Conservation (phyloP, 2,113 vertebrate species). For the Ceyx cyanopectus region DNA sequence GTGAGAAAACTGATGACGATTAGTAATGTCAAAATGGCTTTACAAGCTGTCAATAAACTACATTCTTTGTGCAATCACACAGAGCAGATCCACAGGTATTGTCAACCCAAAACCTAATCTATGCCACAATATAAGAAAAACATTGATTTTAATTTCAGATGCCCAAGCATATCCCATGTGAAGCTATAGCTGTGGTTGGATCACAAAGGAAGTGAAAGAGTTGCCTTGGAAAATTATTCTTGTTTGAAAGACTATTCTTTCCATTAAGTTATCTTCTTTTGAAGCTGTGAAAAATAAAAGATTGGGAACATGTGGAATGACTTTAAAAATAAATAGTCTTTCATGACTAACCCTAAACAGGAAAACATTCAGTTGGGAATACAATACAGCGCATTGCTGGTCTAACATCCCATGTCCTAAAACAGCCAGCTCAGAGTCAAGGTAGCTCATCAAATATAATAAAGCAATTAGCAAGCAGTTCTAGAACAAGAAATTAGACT, state of each 20-base stretch:
- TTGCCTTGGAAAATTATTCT: slow-evolving; percentile 8
- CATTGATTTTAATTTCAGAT: slow-evolving; percentile 28
- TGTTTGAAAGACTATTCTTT: slow-evolving; percentile 26
- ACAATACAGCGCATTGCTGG: background rate
- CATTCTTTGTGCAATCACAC: background rate
- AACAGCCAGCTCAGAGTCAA: background rate
- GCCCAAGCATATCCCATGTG: background rate
- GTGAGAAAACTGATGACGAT: slow-evolving; percentile 25
- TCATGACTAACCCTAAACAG: slow-evolving; percentile 1
- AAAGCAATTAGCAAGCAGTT: background rate
- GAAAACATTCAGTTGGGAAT: background rate
- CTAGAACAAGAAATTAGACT: background rate
- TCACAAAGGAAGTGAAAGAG: background rate
- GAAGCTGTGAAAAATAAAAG: slow-evolving; percentile 69
- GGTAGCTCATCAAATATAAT: slow-evolving; percentile 8
- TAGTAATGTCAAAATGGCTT: slow-evolving; percentile 47
- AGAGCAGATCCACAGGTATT: background rate
- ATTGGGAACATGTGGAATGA: slow-evolving; percentile 26
- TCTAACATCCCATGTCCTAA: background rate
- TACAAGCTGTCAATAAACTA: slow-evolving; percentile 56
- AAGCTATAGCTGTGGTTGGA: background rate
- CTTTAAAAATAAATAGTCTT: slow-evolving; percentile 55
- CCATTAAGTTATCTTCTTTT: slow-evolving; percentile 9
- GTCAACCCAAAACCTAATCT: background rate
- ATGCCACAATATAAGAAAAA: slow-evolving; percentile 13